Conservation (phyloP, 2,888 invertebrate species). For the Himalopsyche anomala region DNA sequence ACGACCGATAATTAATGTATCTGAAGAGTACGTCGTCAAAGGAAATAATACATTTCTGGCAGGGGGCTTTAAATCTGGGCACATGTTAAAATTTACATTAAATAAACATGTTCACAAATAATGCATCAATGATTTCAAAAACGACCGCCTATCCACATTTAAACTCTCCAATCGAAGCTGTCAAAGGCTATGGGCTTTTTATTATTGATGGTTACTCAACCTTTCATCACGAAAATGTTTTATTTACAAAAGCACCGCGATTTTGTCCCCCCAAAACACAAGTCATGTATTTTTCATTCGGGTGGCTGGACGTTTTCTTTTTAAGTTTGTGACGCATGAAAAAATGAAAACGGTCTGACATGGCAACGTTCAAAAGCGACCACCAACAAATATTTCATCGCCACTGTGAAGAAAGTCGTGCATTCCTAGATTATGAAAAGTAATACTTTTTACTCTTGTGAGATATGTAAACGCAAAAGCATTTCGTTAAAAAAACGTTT, state of each 20-base stretch:
- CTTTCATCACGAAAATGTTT: conserved; percentile 33
- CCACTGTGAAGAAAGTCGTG: too few relatives aligned
- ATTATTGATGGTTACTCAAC: conserved; percentile 24
- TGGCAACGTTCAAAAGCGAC: background rate
- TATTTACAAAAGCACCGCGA: conserved; percentile 43
- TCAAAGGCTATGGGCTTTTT: conserved; percentile 27
- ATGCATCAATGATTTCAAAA: too few relatives aligned
- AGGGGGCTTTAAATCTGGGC: too few relatives aligned
- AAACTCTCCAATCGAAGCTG: conserved; percentile 12
- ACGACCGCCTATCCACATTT: background rate
- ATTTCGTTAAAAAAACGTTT: too few relatives aligned
- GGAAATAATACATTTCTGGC: too few relatives aligned
- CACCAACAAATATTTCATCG: background rate
- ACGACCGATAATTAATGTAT: too few relatives aligned
- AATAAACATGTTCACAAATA: too few relatives aligned
- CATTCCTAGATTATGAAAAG: too few relatives aligned
- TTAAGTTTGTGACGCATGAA: conserved; percentile 38
- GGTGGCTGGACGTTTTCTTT: conserved; percentile 42
- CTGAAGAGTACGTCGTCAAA: too few relatives aligned
- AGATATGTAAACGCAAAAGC: too few relatives aligned
- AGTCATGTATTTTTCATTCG: conserved; percentile 43
- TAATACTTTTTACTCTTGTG: too few relatives aligned
- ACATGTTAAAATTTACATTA: too few relatives aligned
- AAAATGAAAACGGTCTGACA: conserved; percentile 40
- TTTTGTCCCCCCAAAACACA: conserved; percentile 38